Base-by-base conservation (phyloP, 2,113 vertebrate species). In the Raja brachyura region DNA sequence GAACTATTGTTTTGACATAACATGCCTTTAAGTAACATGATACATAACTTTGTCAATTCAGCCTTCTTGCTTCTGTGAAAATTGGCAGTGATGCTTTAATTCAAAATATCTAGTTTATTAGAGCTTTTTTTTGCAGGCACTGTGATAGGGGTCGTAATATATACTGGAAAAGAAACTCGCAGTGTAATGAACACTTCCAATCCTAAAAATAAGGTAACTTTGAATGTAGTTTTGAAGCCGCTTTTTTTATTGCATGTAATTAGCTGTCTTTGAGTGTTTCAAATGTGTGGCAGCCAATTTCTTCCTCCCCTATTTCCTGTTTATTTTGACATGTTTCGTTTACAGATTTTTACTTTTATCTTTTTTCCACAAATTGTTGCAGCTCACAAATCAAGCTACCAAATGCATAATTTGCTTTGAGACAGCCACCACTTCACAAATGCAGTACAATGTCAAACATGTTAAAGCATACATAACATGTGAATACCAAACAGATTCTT, bases 121-220 rank as follows among this genome's bases (percentile, higher is more conserved):
- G 61, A 22, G 81, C 54, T 93, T 95, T 8, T 94, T 94, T 96
- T 96, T 96, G 86, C 96, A 99, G 99, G 99, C 95, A 99, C 98
- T 56, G 98, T 99, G 95, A 98, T 99, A 94, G 99, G 99, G 94
- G 98, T 99, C 95, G 98, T 99, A 95, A 98, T 99, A 96, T 99
- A 99, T 95, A 99, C 98, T 8, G 99, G 99, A 94, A 99, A 99
- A 94, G 98, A 99, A 95, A 99, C 98, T 94, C 97, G 98, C 93
- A 99, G 98, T 59, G 98, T 99, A 70, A 97, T 99, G 96, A 99
- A 99, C 96, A 99, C 98, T 0, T 99, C 98, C 93, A 97, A 96
- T 94, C 97, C 98, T 93, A 98, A 99, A 95, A 99, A 99, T 94
- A 99, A 99, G 98, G 98, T 99, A 95, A 94, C 94, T 93, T 76